phyloP scores from a whole-genome alignment of 2,797 vertebrate genomes.

The Acanthurus leucopareius region DNA sequence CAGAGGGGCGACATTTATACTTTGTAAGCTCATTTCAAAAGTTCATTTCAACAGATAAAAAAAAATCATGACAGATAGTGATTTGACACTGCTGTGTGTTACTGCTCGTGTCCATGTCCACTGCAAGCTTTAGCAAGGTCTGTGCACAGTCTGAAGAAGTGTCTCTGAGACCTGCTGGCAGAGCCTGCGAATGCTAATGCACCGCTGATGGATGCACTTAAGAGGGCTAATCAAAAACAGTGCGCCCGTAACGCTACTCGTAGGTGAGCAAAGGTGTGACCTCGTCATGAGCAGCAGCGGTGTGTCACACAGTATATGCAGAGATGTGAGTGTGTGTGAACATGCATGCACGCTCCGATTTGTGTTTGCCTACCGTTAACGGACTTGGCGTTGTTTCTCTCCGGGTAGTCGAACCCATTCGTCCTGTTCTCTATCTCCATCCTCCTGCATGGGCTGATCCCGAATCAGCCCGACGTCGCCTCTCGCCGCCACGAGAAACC shows the following conservation, averaged over 20 bases:
- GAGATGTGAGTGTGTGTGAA: background rate
- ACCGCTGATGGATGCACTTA: background rate
- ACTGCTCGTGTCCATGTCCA: background rate
- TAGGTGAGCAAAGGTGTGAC: slow-evolving; percentile 25
- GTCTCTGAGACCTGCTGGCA: background rate
- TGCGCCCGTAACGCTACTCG: background rate
- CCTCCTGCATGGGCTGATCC: slow-evolving; percentile 72
- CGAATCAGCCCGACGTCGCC: slow-evolving; percentile 48
- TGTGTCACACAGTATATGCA: background rate
- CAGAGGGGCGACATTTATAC: too few species aligned
- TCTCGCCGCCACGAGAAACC: slow-evolving; percentile 27
- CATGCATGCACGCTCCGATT: background rate
- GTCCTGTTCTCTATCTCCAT: slow-evolving; percentile 87
- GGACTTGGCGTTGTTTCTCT: slow-evolving; percentile 80
- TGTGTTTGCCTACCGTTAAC: slow-evolving; percentile 75
- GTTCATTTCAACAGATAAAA: background rate
- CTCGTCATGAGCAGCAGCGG: background rate
- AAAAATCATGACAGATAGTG: background rate
- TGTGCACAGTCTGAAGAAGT: background rate
- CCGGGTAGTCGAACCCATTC: slow-evolving; percentile 84
- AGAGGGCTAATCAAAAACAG: background rate
- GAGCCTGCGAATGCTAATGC: background rate
- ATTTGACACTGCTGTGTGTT: background rate
- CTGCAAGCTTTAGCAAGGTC: background rate
- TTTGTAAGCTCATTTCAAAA: background rate